Percentiles rank a stretch among this genome's conserved stretches.
phyloP scores from a whole-genome alignment of 2,113 vertebrate genomes.

The Choloepus hoffmanni region DNA sequence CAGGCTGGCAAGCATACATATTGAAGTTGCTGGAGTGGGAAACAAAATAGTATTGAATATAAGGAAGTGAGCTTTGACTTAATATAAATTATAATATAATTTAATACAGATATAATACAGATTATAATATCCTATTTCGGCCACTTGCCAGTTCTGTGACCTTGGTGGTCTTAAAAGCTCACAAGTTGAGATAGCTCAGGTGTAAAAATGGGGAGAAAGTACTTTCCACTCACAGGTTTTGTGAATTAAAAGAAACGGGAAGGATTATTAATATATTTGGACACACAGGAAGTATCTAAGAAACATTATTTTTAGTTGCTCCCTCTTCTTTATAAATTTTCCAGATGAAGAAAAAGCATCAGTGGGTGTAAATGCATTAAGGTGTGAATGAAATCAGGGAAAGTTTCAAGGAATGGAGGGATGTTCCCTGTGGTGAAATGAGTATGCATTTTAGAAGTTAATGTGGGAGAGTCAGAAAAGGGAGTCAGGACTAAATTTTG shows the following conservation, averaged over 20 bases:
- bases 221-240: not conserved
- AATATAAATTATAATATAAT: not conserved
- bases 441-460: not conserved
- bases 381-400: not conserved
- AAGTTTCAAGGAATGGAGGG: not conserved
- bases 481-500: not conserved
- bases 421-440: not conserved
- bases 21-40: not conserved
- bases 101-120: not conserved
- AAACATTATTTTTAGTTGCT: not conserved
- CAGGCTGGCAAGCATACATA: not conserved
- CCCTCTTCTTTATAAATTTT: not conserved
- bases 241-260: not conserved
- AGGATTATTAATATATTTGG: not conserved
- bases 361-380: not conserved
- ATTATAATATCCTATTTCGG: not conserved
- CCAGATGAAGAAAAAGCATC: not conserved
- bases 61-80: not conserved
- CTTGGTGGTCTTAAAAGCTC: not conserved
- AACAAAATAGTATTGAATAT: not conserved
- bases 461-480: not conserved
- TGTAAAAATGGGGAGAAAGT: not conserved
- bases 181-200: not conserved
- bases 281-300: not conserved
- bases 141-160: not conserved